Percentiles rank a stretch among this genome's conserved stretches.
Conservation (phyloP, 2,113 vertebrate genomes). For the Carollia perspicillata region DNA sequence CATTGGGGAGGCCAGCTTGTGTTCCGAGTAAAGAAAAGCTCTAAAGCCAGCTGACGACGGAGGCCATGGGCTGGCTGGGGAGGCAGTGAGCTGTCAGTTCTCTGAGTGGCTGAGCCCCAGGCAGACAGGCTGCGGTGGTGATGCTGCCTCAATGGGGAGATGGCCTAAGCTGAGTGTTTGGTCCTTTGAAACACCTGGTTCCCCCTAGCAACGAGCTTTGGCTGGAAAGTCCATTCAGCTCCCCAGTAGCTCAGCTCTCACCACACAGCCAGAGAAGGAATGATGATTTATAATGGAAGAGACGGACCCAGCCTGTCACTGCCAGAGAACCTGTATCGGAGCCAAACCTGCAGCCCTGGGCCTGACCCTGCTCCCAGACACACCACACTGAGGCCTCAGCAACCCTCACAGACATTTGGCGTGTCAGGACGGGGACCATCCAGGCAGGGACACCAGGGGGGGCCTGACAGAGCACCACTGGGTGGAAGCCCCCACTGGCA, state of each 20-base stretch:
- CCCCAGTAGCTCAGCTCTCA: too few relatives aligned
- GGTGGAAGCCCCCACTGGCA: background rate
- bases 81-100: background rate
- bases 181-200: background rate
- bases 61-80: background rate
- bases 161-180: background rate
- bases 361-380: background rate
- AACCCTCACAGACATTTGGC: too few relatives aligned
- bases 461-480: background rate
- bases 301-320: background rate
- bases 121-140: background rate
- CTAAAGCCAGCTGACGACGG: background rate
- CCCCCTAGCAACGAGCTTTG: background rate
- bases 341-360: background rate
- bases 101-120: background rate
- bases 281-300: fast-evolving
- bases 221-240: background rate
- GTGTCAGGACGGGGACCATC: background rate
- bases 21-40: background rate
- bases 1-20: background rate
- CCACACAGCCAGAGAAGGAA: background rate
- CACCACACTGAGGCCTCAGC: fast-evolving
- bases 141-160: background rate
- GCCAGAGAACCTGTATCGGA: background rate
- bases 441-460: background rate